Percentiles rank a stretch among this genome's conserved stretches.
Evolutionary conservation across 2,113 vertebrate genomes (phyloP).

Genomic region (Vanacampus margaritifer): DNA sequence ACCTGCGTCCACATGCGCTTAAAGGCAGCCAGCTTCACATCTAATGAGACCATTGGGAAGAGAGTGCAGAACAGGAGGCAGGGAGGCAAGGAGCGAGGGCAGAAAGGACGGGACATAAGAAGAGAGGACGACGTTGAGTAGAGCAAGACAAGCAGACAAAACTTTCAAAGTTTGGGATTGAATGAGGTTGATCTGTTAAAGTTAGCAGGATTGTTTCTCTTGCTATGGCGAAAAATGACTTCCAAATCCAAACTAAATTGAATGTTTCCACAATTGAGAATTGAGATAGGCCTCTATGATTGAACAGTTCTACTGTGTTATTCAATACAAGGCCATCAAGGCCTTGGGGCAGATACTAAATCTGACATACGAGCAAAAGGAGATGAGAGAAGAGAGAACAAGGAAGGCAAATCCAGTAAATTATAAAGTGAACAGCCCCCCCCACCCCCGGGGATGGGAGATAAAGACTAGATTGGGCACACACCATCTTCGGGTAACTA

Average conservation of each 20-base stretch:
- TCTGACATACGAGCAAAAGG: constrained; percentile 41
- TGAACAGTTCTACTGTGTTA: constrained; percentile 48
- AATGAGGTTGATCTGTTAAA: not conserved
- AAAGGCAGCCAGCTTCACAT: constrained; percentile 47
- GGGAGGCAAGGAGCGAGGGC: constrained; percentile 26
- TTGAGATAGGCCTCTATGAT: constrained; percentile 29
- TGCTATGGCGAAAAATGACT: not conserved
- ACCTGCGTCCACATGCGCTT: constrained; percentile 29
- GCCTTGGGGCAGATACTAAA: constrained; percentile 44
- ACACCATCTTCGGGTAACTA: constrained; percentile 25
- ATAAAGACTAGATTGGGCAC: constrained; percentile 28
- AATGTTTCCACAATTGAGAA: not conserved
- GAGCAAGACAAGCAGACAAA: constrained; percentile 14
- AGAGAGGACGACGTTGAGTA: constrained; percentile 13
- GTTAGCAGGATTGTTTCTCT: not conserved
- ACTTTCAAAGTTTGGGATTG: constrained; percentile 28
- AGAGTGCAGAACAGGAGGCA: constrained; percentile 48
- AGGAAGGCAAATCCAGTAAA: constrained; percentile 15
- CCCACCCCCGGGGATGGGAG: constrained; percentile 29
- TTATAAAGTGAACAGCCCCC: constrained; percentile 38
- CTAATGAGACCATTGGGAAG: constrained; percentile 68
- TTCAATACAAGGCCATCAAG: constrained; percentile 50
- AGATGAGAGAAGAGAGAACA: constrained; percentile 22
- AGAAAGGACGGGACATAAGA: constrained; percentile 29
- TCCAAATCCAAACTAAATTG: not conserved